phyloP scores from a whole-genome alignment of 2,888 invertebrate genomes.

The Dioctria rufipes region DNA sequence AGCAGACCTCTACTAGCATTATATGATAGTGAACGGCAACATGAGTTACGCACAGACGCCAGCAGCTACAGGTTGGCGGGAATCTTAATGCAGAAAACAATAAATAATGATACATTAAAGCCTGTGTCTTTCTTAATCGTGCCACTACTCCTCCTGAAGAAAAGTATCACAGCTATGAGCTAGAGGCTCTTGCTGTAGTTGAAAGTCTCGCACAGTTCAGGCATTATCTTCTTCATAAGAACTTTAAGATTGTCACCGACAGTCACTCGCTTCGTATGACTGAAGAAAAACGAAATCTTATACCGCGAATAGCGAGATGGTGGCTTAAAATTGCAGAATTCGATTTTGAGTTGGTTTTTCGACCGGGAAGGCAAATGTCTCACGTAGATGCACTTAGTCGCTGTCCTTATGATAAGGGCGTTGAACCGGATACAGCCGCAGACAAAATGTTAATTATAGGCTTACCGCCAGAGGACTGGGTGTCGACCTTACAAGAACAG shows the following conservation, averaged over 20 bases:
- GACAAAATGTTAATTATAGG: neutral
- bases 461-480: neutral
- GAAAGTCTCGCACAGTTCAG: too few species aligned
- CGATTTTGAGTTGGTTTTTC: neutral
- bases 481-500: neutral
- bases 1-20: neutral
- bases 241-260: too few species aligned
- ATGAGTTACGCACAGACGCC: slow-evolving; percentile 66
- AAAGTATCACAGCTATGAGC: too few species aligned
- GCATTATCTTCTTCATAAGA: too few species aligned
- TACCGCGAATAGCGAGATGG: slow-evolving; percentile 55
- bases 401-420: neutral
- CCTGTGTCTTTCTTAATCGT: slow-evolving; percentile 49
- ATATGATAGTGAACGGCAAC: slow-evolving; percentile 25
- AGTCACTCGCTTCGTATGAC: too few species aligned
- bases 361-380: neutral
- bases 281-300: too few species aligned
- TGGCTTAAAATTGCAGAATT: neutral
- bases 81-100: slow-evolving; percentile 64
- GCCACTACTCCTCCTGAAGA: slow-evolving; percentile 27
- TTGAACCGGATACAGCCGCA: neutral
- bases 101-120: neutral
- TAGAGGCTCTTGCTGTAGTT: too few species aligned
- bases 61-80: slow-evolving; percentile 64
- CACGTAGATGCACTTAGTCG: neutral